A percentile compares a stretch with the other conserved stretches of the same genome.
These are phyloP conservation scores for Picus viridis DNA, from an alignment of 2,797 vertebrate species.

Conservation along the genomic window DNA sequence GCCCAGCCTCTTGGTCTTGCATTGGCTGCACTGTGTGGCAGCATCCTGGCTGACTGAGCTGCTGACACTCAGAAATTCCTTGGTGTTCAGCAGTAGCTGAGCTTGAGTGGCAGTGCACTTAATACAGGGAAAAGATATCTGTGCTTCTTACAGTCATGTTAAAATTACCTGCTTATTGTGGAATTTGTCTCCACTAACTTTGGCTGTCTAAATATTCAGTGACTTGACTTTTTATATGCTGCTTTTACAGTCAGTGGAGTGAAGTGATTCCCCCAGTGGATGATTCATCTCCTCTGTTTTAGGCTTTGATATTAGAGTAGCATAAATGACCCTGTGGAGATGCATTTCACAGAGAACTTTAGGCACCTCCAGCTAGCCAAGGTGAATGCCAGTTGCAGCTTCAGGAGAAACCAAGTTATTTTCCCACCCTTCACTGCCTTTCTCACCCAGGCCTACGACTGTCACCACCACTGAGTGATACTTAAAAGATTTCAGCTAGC, in stretches of 20 bases:
- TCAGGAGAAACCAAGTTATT: neutral
- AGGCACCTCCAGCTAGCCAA: neutral
- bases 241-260: neutral
- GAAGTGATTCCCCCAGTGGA: neutral
- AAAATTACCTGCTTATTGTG: slow-evolving; percentile 54
- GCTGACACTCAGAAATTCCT: neutral
- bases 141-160: slow-evolving; percentile 16
- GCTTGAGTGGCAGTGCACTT: slow-evolving; percentile 35
- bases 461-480: neutral
- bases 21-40: neutral
- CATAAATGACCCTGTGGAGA: neutral
- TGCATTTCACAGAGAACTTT: neutral
- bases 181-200: slow-evolving; percentile 52
- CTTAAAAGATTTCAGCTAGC: neutral
- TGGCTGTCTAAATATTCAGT: slow-evolving; percentile 57
- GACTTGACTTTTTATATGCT: slow-evolving; percentile 1
- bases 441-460: neutral
- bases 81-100: neutral
- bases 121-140: neutral
- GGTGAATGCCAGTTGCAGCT: fast-evolving
- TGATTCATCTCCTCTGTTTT: slow-evolving; percentile 46
- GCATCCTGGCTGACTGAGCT: neutral
- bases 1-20: neutral
- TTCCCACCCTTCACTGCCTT: neutral
- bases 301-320: neutral